phyloP scores from a whole-genome alignment of 2,113 vertebrate genomes.

The Prinia subflava region DNA sequence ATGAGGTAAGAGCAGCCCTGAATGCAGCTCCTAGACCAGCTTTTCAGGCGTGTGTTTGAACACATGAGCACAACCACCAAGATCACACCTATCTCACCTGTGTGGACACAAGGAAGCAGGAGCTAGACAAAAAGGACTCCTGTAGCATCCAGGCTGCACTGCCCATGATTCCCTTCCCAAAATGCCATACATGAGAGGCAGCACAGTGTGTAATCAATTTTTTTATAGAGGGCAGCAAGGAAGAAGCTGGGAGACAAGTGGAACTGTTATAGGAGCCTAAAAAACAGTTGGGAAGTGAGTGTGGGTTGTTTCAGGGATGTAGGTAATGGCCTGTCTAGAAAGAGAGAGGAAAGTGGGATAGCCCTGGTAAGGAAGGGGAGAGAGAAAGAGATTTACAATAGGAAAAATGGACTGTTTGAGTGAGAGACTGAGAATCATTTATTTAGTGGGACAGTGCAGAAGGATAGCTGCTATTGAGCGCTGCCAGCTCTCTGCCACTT shows the following conservation, averaged over 20 bases:
- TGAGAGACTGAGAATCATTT: neutral
- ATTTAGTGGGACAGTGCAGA: neutral
- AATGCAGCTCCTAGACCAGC: neutral
- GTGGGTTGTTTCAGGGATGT: neutral
- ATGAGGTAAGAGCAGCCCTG: neutral
- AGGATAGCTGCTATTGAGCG: neutral
- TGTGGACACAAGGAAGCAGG: neutral
- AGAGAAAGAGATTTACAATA: neutral
- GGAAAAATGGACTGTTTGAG: neutral
- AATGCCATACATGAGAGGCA: neutral
- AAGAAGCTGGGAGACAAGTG: neutral
- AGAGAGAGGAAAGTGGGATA: neutral
- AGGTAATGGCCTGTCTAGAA: neutral
- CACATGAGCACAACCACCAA: neutral
- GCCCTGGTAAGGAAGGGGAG: neutral
- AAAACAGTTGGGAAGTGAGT: neutral
- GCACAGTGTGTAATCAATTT: neutral
- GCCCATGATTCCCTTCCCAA: neutral
- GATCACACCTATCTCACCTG: neutral
- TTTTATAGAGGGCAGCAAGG: neutral
- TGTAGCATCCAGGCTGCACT: neutral
- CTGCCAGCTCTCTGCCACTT: neutral
- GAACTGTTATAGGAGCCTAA: neutral
- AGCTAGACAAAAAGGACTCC: neutral
- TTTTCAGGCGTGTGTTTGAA: neutral